These are phyloP conservation scores for Metridium senile DNA, from an alignment of 92 coral and sea anemone species.

Conservation along the genomic window DNA sequence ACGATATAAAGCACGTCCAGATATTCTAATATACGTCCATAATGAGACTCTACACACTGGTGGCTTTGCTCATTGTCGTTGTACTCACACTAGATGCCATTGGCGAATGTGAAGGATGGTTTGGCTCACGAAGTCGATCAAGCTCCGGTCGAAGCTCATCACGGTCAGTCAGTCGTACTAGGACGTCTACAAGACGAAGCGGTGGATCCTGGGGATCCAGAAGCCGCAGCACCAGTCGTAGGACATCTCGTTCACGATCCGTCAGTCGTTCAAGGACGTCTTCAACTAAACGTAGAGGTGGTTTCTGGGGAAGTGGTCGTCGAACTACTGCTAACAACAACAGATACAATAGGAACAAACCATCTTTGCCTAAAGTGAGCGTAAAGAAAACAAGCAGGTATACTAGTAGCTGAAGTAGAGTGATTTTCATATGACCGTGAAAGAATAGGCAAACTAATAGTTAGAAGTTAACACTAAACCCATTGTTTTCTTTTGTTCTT, in stretches of 20 bases:
- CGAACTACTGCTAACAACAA: neutral
- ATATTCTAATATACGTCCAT: neutral
- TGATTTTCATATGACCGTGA: no score
- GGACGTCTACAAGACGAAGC: neutral
- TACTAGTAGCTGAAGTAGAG: neutral
- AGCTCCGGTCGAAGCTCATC: conserved; percentile 18
- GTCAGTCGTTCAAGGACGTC: conserved; percentile 13
- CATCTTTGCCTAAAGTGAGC: conserved; percentile 7
- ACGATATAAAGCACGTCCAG: neutral
- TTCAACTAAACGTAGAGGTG: neutral
- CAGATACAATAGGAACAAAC: conserved; percentile 6
- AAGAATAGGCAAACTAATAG: no score
- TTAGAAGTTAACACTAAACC: no score
- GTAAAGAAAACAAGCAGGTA: conserved; percentile 39
- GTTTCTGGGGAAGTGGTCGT: conserved; percentile 28
- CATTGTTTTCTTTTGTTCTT: no score
- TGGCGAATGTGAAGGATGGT: conserved; percentile 59
- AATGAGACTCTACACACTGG: conserved; percentile 5
- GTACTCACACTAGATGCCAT: conserved; percentile 47
- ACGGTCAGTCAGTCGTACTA: conserved; percentile 10
- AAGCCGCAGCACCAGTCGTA: conserved; percentile 16
- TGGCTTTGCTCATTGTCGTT: conserved; percentile 35
- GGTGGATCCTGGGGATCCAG: conserved; percentile 26
- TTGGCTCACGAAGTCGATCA: neutral
- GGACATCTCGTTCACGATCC: conserved; percentile 11